Conservation (phyloP, 53 echinoderm and acorn worm genomes). For the Antedon mediterranea region DNA sequence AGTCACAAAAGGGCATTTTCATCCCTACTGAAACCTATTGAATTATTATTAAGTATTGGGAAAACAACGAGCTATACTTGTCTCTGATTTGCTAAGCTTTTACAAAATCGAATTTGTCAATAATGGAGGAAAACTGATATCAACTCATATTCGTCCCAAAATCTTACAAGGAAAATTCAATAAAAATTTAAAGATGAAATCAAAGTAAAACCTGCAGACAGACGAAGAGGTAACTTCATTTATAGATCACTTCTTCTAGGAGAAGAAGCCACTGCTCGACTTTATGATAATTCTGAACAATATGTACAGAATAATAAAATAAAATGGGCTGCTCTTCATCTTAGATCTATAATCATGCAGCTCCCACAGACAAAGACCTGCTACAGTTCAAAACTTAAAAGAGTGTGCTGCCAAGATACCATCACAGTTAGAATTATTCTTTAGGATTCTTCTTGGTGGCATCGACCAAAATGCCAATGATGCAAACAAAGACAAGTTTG, state of each 20-base stretch:
- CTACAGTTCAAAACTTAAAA: constrained; percentile 38
- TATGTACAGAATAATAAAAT: constrained; percentile 21
- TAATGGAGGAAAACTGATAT: constrained; percentile 19
- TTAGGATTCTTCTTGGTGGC: constrained; percentile 26
- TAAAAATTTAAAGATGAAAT: constrained; percentile 13
- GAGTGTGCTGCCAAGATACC: constrained; percentile 34
- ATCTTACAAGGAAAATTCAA: constrained; percentile 23
- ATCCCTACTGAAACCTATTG: constrained; percentile 1
- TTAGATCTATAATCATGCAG: constrained; percentile 29
- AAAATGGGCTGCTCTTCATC: constrained; percentile 38
- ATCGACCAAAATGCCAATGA: background rate
- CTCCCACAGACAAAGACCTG: constrained; percentile 27
- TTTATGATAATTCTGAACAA: constrained; percentile 12
- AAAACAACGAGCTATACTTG: constrained; percentile 8
- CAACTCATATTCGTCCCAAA: constrained; percentile 16
- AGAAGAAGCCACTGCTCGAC: constrained; percentile 17
- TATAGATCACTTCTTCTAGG: constrained; percentile 15
- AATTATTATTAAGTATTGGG: constrained; percentile 12
- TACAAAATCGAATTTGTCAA: constrained; percentile 19
- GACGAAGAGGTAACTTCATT: constrained; percentile 22
- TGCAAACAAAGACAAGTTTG: constrained; percentile 17
- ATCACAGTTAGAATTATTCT: constrained; percentile 32
- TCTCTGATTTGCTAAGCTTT: constrained; percentile 1
- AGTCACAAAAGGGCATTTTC: constrained; percentile 20
- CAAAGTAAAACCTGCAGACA: constrained; percentile 2